These are phyloP conservation scores for Pachyuromys duprasi DNA, from an alignment of 2,797 vertebrate genomes.

Conservation along the genomic window DNA sequence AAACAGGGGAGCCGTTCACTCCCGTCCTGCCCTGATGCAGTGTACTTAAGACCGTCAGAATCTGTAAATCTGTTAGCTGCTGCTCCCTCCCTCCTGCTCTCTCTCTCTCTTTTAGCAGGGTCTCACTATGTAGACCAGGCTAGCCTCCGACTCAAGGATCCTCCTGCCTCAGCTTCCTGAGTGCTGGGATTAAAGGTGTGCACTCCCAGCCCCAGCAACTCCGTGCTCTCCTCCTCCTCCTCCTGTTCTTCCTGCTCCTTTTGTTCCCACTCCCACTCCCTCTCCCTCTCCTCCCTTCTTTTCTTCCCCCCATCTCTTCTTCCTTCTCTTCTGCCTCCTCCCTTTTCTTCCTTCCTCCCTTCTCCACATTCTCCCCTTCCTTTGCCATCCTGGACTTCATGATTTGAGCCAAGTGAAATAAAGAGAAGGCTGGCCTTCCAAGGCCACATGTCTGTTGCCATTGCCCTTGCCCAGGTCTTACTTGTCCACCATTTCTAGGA, in stretches of 20 bases:
- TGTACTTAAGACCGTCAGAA: not conserved
- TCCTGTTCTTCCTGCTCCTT: not conserved
- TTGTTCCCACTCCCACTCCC: fast-evolving
- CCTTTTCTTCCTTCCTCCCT: not conserved
- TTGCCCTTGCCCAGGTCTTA: not conserved
- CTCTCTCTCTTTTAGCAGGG: not conserved
- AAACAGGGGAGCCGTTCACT: not conserved
- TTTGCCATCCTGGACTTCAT: not conserved
- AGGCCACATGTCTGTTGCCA: not conserved
- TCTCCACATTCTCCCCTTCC: not conserved
- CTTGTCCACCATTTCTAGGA: not conserved
- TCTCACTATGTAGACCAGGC: not conserved
- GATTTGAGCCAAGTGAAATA: not conserved
- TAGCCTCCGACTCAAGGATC: not conserved
- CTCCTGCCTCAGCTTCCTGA: not conserved
- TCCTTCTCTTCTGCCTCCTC: not conserved
- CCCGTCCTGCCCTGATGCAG: not conserved
- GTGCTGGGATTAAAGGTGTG: not conserved
- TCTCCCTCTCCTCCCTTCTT: not conserved
- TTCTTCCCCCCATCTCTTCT: not conserved
- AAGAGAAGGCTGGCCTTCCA: not conserved
- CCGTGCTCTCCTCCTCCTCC: not conserved
- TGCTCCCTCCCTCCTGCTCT: not conserved
- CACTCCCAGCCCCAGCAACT: not conserved
- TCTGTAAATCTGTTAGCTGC: not conserved